Percentiles rank a stretch among this genome's conserved stretches.
Evolutionary conservation across 2,888 invertebrate genomes (phyloP).

Genomic region (Limnephilus rhombicus): DNA sequence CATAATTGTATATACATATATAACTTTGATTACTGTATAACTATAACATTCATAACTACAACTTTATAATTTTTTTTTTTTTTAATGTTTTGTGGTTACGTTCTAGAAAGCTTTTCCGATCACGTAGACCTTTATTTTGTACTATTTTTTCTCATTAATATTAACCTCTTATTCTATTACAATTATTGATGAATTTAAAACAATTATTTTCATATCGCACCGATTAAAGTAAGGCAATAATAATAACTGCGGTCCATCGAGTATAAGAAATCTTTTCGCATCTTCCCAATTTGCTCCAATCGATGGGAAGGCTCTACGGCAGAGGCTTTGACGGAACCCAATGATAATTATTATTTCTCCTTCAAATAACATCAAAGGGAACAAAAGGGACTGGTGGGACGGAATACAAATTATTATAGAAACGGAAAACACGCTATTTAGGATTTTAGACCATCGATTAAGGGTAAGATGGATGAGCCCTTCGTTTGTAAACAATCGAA

Average conservation of each 20-base stretch:
- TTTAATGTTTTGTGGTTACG: too few species aligned
- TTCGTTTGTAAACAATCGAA: background rate
- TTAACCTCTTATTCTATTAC: too few species aligned
- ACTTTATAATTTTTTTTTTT: too few species aligned
- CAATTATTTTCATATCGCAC: background rate
- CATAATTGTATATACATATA: too few species aligned
- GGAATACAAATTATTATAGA: conserved; percentile 13
- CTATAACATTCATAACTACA: too few species aligned
- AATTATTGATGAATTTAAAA: background rate
- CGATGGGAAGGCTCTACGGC: background rate
- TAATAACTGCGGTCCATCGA: background rate
- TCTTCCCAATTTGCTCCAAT: conserved; percentile 11
- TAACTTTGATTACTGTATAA: too few species aligned
- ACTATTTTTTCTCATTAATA: too few species aligned
- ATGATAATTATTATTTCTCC: conserved; percentile 3
- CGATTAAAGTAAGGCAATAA: background rate
- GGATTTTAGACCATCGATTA: background rate
- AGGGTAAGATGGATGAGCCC: background rate
- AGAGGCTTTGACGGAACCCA: background rate
- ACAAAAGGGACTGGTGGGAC: background rate
- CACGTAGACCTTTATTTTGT: background rate
- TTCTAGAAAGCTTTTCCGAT: too few species aligned
- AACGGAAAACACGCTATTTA: conserved; percentile 5
- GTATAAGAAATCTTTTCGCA: background rate
- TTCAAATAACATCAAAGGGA: conserved; percentile 22